Evolutionary conservation across 2,113 vertebrate genomes (phyloP).

Genomic region (Clupea harengus): DNA sequence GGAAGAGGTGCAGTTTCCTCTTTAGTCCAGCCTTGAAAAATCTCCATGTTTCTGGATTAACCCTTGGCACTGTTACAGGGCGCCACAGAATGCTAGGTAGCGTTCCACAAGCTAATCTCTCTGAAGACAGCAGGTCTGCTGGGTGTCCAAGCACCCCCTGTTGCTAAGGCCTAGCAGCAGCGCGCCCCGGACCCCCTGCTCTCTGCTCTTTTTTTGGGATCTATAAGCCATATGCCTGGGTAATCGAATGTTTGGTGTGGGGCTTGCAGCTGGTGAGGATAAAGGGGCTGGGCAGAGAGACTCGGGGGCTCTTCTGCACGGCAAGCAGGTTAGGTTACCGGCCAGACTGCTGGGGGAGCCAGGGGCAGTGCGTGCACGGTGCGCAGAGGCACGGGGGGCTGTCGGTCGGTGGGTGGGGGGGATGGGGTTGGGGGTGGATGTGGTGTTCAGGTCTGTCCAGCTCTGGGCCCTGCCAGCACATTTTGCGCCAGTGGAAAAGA

Average conservation of each 20-base stretch:
- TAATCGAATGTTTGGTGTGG: conserved; percentile 64
- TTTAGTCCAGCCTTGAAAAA: not conserved
- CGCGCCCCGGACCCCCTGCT: not conserved
- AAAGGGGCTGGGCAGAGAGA: conserved; percentile 5
- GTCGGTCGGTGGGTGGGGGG: conserved; percentile 11
- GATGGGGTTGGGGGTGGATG: not conserved
- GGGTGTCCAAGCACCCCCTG: conserved; percentile 34
- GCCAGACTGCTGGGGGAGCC: conserved; percentile 34
- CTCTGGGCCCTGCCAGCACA: conserved; percentile 61
- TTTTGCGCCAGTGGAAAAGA: conserved; percentile 70
- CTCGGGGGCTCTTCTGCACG: conserved; percentile 27
- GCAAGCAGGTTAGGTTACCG: conserved; percentile 49
- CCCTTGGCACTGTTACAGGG: not conserved
- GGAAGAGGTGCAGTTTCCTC: not conserved
- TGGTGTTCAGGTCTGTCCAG: conserved; percentile 53
- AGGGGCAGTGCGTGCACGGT: conserved; percentile 39
- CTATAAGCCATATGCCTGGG: conserved; percentile 67
- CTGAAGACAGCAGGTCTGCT: conserved; percentile 42
- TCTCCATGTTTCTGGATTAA: not conserved
- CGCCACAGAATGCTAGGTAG: conserved; percentile 8
- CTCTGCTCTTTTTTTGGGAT: conserved; percentile 33
- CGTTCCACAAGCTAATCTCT: conserved; percentile 43
- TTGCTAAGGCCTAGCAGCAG: not conserved
- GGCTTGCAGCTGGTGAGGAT: conserved; percentile 37
- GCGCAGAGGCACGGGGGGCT: not conserved